phyloP scores from a whole-genome alignment of 2,888 invertebrate genomes.

The Helobdella robusta region DNA sequence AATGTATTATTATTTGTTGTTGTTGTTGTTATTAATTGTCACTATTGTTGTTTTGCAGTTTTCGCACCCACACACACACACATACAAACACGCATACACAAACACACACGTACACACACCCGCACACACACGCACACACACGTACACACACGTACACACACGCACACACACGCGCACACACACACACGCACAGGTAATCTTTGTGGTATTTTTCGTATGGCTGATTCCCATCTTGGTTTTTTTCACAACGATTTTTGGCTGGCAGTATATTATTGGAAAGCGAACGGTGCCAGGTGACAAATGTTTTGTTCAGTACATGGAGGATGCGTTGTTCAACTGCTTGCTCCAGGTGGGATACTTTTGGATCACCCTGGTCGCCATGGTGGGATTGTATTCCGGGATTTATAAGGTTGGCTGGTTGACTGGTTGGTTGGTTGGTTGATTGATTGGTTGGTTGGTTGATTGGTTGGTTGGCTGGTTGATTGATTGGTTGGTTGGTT shows the following conservation, averaged over 20 bases:
- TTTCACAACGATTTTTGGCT: constrained; percentile 95
- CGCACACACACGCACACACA: no score
- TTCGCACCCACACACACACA: no score
- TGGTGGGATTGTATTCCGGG: constrained; percentile 17
- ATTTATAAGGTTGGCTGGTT: constrained; percentile 22
- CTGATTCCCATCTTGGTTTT: constrained; percentile 88
- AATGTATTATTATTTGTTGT: no score
- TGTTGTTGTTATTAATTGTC: no score
- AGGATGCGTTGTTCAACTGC: constrained; percentile 92
- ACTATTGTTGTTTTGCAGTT: no score
- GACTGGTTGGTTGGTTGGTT: neutral
- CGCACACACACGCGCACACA: constrained; percentile 56
- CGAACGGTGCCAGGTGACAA: constrained; percentile 75
- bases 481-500: no score
- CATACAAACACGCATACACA: no score
- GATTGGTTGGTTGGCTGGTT: no score
- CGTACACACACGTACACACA: no score
- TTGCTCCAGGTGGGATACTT: constrained; percentile 55
- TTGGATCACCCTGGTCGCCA: constrained; percentile 24
- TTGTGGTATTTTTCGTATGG: constrained; percentile 94
- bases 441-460: no score
- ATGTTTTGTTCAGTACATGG: constrained; percentile 92
- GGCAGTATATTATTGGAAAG: constrained; percentile 89
- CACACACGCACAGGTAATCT: constrained; percentile 76
- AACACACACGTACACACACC: no score